Evolutionary conservation across 2,888 invertebrate species (phyloP).

Genomic region (Smittia sp.): DNA sequence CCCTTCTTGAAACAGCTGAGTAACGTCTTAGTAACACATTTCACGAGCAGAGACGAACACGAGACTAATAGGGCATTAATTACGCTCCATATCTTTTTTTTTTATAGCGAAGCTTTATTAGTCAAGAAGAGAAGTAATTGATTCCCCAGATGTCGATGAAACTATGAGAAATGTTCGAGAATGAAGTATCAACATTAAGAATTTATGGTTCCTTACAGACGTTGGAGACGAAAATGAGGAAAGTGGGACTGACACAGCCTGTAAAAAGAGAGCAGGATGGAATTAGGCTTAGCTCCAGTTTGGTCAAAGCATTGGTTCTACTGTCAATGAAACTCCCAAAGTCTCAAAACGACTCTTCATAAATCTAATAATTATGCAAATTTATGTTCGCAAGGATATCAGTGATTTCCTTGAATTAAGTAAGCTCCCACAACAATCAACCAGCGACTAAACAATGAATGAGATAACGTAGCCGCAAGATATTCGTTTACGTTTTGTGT

Average conservation of each 20-base stretch:
- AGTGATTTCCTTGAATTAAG: too few relatives aligned
- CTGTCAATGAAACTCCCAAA: too few relatives aligned
- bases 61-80: not conserved
- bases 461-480: too few relatives aligned
- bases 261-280: too few relatives aligned
- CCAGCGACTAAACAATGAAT: too few relatives aligned
- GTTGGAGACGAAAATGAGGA: too few relatives aligned
- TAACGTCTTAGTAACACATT: not conserved
- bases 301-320: too few relatives aligned
- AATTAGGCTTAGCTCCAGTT: too few relatives aligned
- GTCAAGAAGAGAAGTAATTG: not conserved
- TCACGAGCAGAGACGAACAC: not conserved
- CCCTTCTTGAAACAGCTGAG: not conserved
- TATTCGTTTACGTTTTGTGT: too few relatives aligned
- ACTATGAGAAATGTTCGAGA: not conserved
- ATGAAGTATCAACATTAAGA: not conserved
- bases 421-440: too few relatives aligned
- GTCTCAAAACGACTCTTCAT: not conserved
- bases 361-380: not conserved
- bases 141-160: conserved; percentile 12
- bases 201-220: not conserved
- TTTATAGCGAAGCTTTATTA: conserved; percentile 1
- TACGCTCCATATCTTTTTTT: conserved; percentile 6
- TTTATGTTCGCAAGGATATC: not conserved
- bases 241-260: too few relatives aligned